A percentile compares a stretch with the other conserved stretches of the same genome.
Conservation (phyloP, 2,888 invertebrate species). For the Diaphora mendica region DNA sequence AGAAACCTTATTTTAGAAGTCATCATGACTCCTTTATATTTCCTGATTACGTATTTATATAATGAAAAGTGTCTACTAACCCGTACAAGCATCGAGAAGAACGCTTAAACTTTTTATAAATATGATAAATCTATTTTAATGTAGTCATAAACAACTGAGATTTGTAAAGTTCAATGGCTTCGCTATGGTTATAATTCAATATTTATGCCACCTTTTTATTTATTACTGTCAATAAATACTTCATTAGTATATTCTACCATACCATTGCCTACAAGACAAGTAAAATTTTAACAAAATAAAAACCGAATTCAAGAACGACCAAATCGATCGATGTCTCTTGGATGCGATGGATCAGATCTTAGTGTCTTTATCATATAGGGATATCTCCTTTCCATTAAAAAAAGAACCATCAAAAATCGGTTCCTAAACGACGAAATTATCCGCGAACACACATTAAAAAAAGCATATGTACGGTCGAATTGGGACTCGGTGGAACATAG, state of each 20-base stretch:
- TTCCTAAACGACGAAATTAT: no score
- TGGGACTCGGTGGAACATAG: no score
- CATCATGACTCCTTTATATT: slow-evolving; percentile 1
- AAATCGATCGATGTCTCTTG: no score
- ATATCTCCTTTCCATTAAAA: no score
- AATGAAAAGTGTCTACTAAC: neutral
- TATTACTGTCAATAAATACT: neutral
- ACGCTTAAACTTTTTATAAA: neutral
- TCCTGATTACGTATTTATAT: neutral
- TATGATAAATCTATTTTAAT: neutral
- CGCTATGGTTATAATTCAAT: no score
- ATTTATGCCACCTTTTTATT: neutral
- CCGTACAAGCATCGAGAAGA: neutral
- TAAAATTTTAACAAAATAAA: no score
- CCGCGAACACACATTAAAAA: no score
- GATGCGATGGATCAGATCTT: no score
- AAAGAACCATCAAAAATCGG: no score
- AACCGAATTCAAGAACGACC: no score
- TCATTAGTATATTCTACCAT: neutral
- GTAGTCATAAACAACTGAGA: neutral
- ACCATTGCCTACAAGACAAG: neutral
- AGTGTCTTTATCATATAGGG: no score
- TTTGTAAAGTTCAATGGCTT: neutral
- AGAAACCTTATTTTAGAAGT: neutral
- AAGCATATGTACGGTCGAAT: no score